These are phyloP conservation scores for Upupa epops DNA, from an alignment of 2,113 vertebrate species.

Conservation along the genomic window DNA sequence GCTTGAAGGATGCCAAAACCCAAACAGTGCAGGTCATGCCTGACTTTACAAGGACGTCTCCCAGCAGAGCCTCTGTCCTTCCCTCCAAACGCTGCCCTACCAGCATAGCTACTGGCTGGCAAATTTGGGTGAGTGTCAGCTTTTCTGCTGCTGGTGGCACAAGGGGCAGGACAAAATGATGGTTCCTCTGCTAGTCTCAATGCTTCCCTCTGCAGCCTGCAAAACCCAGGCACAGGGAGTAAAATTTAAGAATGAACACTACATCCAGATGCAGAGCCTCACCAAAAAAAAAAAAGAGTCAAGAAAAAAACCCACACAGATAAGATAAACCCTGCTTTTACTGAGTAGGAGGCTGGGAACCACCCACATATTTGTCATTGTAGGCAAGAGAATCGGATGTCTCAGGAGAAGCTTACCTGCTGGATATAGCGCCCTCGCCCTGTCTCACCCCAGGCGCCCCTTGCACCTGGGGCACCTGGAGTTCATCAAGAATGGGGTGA, in stretches of 20 bases:
- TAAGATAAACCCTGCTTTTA: slow-evolving; percentile 9
- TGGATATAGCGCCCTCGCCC: fast-evolving
- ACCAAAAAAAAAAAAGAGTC: not conserved
- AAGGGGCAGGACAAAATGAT: not conserved
- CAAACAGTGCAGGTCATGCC: not conserved
- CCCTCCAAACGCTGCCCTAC: not conserved
- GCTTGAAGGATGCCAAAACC: not conserved
- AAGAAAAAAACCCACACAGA: not conserved
- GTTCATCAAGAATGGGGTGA: not conserved
- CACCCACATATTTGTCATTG: slow-evolving; percentile 32
- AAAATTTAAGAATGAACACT: not conserved
- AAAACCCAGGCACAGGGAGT: not conserved
- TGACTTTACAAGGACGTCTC: not conserved
- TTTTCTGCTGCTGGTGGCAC: not conserved
- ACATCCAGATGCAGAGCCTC: not conserved
- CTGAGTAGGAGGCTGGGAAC: slow-evolving; percentile 12
- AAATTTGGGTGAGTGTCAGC: fast-evolving
- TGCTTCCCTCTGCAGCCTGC: not conserved
- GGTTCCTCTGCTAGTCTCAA: not conserved
- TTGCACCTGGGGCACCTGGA: no score
- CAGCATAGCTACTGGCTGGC: not conserved
- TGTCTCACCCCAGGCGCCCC: not conserved
- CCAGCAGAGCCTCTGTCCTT: not conserved
- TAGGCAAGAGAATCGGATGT: not conserved
- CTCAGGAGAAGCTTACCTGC: not conserved